Base-by-base conservation (phyloP, 2,888 invertebrate species). In the Melikaiella ostensackeni region DNA sequence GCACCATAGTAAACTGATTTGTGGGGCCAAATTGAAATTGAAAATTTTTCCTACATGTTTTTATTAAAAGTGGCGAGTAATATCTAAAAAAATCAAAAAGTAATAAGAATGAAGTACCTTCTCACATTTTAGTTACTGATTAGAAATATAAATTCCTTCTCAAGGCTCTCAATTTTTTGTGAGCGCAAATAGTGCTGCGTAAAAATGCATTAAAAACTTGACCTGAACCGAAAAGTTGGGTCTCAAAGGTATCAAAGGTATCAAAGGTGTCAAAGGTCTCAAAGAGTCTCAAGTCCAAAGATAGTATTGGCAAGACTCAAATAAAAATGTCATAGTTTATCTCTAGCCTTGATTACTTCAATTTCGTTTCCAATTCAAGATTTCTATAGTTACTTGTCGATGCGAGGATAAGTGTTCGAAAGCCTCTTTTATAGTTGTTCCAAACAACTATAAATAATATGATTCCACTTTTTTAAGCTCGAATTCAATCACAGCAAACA, bases 281-380 rank as follows among this genome's bases (percentile, higher is more conserved):
- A n/a, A n/a, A n/a, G n/a, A n/a, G n/a, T n/a, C n/a, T n/a, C 50
- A 2, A 50, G 50, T 19, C 13, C 70, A 30, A 30, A 70, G 50
- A 70, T 50, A 70, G 38, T 38, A 38, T 3, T 38, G 2, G 13
- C 21, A 42, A 46, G 21, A 42, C 24, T 46, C 64, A 66, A 66
- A 42, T 46, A 42, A 66, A 24, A 66, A 46, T 66, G 27, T 66
- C 64, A 46, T 66, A 42, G 27, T 66, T 66, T 46, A 66, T 66
- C 64, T 66, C 38, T 42, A 42, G 24, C 16, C 64, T 38, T 42
- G 42, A 66, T 66, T 66, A 66, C 38, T 66, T 66, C 19, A 66
- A 42, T 27, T 42, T 38, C 42, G 24, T 66, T 66, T 19, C 24
- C 27, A 19, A 24, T 42, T 24, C 42, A 21, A 66, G 16, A 66